phyloP scores from a whole-genome alignment of 2,797 vertebrate species.

The Lacerta viridis region DNA sequence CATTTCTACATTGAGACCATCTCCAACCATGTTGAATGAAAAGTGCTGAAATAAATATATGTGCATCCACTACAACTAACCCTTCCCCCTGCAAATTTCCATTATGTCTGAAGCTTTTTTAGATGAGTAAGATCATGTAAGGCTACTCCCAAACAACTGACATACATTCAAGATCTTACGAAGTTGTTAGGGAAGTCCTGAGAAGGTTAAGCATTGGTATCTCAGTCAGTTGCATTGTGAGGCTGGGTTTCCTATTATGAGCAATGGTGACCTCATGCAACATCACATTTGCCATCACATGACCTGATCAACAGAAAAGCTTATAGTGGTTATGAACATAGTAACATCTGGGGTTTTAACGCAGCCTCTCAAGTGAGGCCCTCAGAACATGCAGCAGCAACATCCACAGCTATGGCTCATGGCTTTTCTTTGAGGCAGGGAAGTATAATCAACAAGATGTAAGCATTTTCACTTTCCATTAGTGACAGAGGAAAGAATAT shows the following conservation, averaged over 20 bases:
- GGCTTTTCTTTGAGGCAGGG: neutral
- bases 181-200: neutral
- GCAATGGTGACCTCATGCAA: neutral
- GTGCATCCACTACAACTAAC: neutral
- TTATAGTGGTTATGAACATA: neutral
- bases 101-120: neutral
- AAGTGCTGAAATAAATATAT: neutral
- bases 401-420: slow-evolving; percentile 7
- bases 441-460: slow-evolving; percentile 22
- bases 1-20: neutral
- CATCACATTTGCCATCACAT: neutral
- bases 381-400: neutral
- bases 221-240: neutral
- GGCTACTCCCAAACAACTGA: neutral
- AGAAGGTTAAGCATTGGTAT: neutral
- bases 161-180: neutral
- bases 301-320: slow-evolving; percentile 13
- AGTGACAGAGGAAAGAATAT: neutral
- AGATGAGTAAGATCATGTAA: neutral
- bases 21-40: neutral
- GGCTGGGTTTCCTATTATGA: neutral
- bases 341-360: slow-evolving; percentile 22
- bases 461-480: neutral
- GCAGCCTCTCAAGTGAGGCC: slow-evolving; percentile 11
- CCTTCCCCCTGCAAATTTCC: neutral